phyloP scores from a whole-genome alignment of 2,113 vertebrate genomes.

The Myiozetetes cayanensis region DNA sequence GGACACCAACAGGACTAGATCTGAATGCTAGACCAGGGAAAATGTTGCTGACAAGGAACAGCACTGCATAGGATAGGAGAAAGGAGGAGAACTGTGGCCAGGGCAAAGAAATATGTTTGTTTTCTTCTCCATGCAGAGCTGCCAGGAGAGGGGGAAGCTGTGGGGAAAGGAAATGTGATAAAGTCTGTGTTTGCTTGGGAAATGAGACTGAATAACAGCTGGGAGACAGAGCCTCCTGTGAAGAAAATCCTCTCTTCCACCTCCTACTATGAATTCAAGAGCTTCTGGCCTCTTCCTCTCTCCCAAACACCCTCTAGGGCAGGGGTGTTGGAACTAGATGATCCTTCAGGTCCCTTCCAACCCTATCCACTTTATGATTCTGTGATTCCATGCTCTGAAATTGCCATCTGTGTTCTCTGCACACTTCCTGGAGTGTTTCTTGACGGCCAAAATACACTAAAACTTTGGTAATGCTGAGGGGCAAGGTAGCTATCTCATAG shows the following conservation, averaged over 20 bases:
- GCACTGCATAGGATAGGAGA: fast-evolving
- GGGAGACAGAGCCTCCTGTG: not conserved
- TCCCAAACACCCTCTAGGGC: not conserved
- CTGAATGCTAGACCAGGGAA: not conserved
- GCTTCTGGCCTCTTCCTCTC: not conserved
- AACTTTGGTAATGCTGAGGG: not conserved
- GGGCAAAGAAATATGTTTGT: not conserved
- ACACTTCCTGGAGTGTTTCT: not conserved
- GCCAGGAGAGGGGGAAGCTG: not conserved
- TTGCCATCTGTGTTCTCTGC: fast-evolving
- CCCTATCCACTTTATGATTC: not conserved
- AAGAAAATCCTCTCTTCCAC: not conserved
- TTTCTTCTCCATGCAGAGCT: not conserved
- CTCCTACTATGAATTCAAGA: not conserved
- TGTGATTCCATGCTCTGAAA: fast-evolving
- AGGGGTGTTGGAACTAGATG: not conserved
- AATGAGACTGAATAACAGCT: not conserved
- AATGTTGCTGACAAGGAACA: not conserved
- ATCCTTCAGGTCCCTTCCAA: not conserved
- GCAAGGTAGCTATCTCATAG: not conserved
- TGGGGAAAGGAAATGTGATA: not conserved
- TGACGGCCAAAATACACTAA: not conserved
- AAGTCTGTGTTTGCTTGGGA: not conserved
- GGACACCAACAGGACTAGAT: not conserved
- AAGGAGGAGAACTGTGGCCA: not conserved